Conservation (phyloP, 2,888 invertebrate genomes). For the Hydroisotoma schaefferi region DNA sequence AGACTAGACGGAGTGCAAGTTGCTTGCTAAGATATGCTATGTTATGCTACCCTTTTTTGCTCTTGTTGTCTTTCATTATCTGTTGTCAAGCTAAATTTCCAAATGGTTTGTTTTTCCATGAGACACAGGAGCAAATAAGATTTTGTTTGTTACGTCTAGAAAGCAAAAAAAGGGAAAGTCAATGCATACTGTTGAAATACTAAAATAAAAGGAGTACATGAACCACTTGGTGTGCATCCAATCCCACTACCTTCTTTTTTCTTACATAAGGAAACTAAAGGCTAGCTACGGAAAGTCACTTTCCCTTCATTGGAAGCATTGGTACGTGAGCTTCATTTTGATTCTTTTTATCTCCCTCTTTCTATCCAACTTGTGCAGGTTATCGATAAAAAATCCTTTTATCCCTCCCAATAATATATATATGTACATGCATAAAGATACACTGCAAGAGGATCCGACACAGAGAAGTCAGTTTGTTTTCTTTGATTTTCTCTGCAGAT, state of each 20-base stretch:
- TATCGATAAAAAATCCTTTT: slow-evolving; percentile 2
- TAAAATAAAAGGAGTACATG: too few relatives aligned
- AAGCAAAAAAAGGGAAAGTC: too few relatives aligned
- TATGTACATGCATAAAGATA: too few relatives aligned
- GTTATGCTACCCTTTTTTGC: slow-evolving; percentile 13
- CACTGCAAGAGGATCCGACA: too few relatives aligned
- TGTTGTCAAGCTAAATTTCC: slow-evolving; percentile 31
- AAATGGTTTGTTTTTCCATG: slow-evolving; percentile 40
- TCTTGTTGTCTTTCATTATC: slow-evolving; percentile 21
- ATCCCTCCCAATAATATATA: background rate
- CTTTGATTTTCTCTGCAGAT: too few relatives aligned
- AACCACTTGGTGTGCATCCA: too few relatives aligned
- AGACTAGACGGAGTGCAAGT: too few relatives aligned
- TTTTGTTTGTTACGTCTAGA: slow-evolving; percentile 34
- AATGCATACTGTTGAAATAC: too few relatives aligned
- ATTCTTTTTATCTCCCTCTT: slow-evolving; percentile 28
- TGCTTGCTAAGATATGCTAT: too few relatives aligned
- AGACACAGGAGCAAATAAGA: slow-evolving; percentile 42
- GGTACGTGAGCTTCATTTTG: slow-evolving; percentile 47
- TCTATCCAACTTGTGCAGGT: background rate
- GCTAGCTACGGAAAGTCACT: slow-evolving; percentile 4
- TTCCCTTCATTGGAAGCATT: slow-evolving; percentile 41
- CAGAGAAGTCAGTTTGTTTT: too few relatives aligned
- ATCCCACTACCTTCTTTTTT: too few relatives aligned
- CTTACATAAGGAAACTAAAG: slow-evolving; percentile 1